A percentile compares a stretch with the other conserved stretches of the same genome.
These are phyloP conservation scores for Alligator sinensis DNA, from an alignment of 2,113 vertebrate species.

Conservation along the genomic window DNA sequence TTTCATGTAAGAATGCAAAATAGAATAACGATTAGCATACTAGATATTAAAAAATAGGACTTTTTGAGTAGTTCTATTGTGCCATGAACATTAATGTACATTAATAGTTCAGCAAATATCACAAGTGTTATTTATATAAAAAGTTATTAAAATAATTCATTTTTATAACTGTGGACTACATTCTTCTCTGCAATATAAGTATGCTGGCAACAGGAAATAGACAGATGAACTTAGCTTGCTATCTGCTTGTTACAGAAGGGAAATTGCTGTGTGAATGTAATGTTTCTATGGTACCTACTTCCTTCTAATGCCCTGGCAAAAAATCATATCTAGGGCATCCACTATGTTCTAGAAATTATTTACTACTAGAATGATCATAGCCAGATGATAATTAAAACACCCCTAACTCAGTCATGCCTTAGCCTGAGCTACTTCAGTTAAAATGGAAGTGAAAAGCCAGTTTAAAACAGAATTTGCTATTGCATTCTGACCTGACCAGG, in stretches of 20 bases:
- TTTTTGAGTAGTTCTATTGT: not conserved
- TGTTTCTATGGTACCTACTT: not conserved
- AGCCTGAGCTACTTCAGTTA: not conserved
- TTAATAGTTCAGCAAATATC: not conserved
- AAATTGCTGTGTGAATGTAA: not conserved
- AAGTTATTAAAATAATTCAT: not conserved
- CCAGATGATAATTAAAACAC: not conserved
- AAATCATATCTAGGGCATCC: not conserved
- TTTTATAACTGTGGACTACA: not conserved
- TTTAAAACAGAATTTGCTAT: not conserved
- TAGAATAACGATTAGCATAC: not conserved
- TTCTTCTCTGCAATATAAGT: not conserved
- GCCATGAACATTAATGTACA: not conserved
- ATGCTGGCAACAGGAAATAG: not conserved
- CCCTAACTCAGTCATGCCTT: not conserved
- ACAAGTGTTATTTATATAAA: not conserved
- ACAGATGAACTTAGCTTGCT: not conserved
- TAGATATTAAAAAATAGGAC: not conserved
- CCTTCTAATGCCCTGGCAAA: not conserved
- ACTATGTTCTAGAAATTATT: accelerated
- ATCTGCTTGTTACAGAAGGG: not conserved
- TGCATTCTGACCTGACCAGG: not conserved
- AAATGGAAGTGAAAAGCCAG: not conserved
- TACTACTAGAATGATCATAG: not conserved
- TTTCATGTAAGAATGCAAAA: not conserved